Evolutionary conservation across 2,113 vertebrate species (phyloP), one percentile per base, ranked within the genome.

Genomic region (Takifugu bimaculatus): DNA sequence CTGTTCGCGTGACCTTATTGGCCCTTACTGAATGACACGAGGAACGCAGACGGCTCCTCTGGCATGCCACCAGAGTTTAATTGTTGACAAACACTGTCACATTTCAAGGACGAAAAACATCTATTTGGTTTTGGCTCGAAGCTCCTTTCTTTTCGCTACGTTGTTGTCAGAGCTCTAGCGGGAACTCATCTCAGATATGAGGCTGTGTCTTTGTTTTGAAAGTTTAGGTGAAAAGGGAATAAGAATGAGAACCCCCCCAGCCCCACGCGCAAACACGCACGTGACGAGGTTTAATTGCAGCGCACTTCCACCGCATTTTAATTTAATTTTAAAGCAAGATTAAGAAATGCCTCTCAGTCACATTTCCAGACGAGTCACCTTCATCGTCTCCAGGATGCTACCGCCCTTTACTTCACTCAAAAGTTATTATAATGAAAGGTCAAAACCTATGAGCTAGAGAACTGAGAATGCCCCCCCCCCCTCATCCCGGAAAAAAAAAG

Each of bases 271-370:
- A 39, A 6, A 65, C 65, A 82, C 57, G 28, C 27, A 58, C 1
- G 25, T 29, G 70, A 77, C 53, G 56, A 2, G 13, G 26, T 25
- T 50, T 50, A 57, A 51, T 70, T 63, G 20, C 65, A 64, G 56
- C 51, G 69, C 20, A 49, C 51, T 58, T 14, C 45, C 32, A 13
- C 26, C 42, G 26, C 13, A 61, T 48, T 68, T 65, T n/a, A 54
- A 56, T 76, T 65, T 60, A 4, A 66, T 63, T 75, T 75, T 57
- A 57, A 59, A 67, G 69, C 64, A 35, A 3, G 11, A 39, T 39
- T 39, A 39, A 39, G 35, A 10, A 39, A 39, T 10, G 35, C 35
- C 35, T 10, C 7, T 39, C 35, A 39, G 35, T 39, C 35, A 39
- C 9, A 10, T 39, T 35, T 35, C 9, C 32, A 35, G 32, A 35